Percentiles rank a stretch among this genome's conserved stretches.
Conservation (phyloP, 2,113 vertebrate species). For the human (Homo sapiens) region DNA sequence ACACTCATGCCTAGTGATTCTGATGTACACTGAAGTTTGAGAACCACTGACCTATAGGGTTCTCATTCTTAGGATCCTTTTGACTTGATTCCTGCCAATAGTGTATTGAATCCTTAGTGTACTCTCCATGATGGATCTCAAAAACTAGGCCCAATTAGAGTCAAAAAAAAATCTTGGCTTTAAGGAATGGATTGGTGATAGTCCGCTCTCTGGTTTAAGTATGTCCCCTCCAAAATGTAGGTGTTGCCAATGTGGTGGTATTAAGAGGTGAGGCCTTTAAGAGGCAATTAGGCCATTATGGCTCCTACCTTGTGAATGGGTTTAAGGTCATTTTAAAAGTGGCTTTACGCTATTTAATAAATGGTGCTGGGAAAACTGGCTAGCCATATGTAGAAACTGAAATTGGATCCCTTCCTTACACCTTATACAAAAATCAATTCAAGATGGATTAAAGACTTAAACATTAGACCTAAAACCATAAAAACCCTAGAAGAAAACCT, state of each 20-base stretch:
- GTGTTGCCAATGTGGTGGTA: neutral
- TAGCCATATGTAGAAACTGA: too few species aligned
- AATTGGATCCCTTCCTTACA: too few species aligned
- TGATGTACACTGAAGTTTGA: neutral
- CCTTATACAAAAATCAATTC: too few species aligned
- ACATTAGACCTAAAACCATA: too few species aligned
- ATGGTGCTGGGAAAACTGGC: too few species aligned
- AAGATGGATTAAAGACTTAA: too few species aligned
- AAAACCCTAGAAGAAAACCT: too few species aligned
- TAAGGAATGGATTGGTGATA: neutral
- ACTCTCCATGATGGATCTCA: neutral
- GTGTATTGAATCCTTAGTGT: neutral
- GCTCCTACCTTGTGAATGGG: neutral
- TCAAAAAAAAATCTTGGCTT: neutral
- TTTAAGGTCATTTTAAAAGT: neutral
- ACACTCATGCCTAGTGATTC: neutral
- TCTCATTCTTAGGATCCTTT: constrained; percentile 37
- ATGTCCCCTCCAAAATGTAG: neutral
- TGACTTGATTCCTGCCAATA: neutral
- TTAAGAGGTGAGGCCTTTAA: neutral
- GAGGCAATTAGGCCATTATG: neutral
- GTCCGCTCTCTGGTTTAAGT: neutral
- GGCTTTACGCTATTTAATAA: neutral
- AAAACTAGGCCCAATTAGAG: neutral
- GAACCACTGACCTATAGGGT: neutral